phyloP scores from a whole-genome alignment of 2,888 invertebrate genomes.

The Hesperia comma region DNA sequence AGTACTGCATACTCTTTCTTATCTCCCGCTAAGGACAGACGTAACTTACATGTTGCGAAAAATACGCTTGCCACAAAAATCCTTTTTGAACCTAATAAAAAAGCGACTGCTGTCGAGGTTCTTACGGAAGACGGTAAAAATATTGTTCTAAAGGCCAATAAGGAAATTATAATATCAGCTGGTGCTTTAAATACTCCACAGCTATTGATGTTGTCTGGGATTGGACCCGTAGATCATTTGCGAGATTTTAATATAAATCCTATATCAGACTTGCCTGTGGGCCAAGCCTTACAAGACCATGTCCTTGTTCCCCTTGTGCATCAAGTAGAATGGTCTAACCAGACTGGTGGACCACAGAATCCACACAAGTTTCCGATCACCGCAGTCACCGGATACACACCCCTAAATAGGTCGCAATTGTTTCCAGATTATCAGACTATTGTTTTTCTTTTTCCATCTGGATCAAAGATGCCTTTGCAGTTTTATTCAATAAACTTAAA shows the following conservation, averaged over 20 bases:
- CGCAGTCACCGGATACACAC: conserved; percentile 60
- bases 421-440: conserved; percentile 63
- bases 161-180: conserved; percentile 74
- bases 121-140: conserved; percentile 49
- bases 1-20: conserved; percentile 79
- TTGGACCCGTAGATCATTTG: conserved; percentile 69
- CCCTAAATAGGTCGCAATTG: conserved; percentile 82
- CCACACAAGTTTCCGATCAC: conserved; percentile 53
- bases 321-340: conserved; percentile 42
- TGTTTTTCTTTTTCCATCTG: conserved; percentile 41
- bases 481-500: conserved; percentile 45
- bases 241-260: conserved; percentile 56
- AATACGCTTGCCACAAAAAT: conserved; percentile 74
- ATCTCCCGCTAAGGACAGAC: conserved; percentile 50
- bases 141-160: conserved; percentile 53
- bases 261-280: conserved; percentile 69
- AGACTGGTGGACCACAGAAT: conserved; percentile 55
- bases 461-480: conserved; percentile 39
- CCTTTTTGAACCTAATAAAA: conserved; percentile 72
- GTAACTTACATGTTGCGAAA: conserved; percentile 65
- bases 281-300: conserved; percentile 74
- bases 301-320: conserved; percentile 52
- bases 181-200: conserved; percentile 76
- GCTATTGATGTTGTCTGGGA: conserved; percentile 74
- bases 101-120: conserved; percentile 69